Conservation (phyloP, 2,797 vertebrate genomes). For the Gymnodraco acuticeps region DNA sequence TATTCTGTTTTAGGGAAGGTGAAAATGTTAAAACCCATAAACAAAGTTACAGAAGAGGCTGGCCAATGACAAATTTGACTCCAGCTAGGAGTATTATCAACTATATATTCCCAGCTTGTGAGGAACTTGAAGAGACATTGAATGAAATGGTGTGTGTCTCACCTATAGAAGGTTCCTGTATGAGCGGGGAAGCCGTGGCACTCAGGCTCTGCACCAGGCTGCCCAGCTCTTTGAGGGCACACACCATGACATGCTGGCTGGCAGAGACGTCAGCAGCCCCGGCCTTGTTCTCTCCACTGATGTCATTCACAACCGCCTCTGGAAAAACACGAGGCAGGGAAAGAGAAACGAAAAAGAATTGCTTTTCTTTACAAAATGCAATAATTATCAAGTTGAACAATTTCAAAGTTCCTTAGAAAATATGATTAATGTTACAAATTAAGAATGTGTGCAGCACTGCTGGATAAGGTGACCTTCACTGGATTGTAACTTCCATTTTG, state of each 20-base stretch:
- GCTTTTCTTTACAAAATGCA: conserved; percentile 10
- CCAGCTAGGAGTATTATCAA: neutral
- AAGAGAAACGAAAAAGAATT: neutral
- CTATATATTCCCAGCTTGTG: neutral
- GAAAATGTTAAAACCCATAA: neutral
- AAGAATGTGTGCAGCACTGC: conserved; percentile 33
- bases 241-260: conserved; percentile 99
- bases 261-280: conserved; percentile 94
- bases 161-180: conserved; percentile 98
- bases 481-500: neutral
- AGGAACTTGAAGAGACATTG: neutral
- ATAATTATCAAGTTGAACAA: neutral
- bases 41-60: neutral
- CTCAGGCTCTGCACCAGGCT: conserved; percentile 97
- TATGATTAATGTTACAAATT: neutral
- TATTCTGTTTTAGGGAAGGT: neutral
- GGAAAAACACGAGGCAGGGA: conserved; percentile 37
- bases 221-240: conserved; percentile 96
- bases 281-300: conserved; percentile 93
- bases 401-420: neutral
- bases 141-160: conserved; percentile 34
- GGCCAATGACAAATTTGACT: neutral
- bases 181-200: conserved; percentile 95
- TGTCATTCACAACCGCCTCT: conserved; percentile 97
- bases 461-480: too few relatives aligned